Evolutionary conservation across 2,888 invertebrate species (phyloP), one percentile per base, ranked within the genome.

Genomic region (Therioaphis trifolii): DNA sequence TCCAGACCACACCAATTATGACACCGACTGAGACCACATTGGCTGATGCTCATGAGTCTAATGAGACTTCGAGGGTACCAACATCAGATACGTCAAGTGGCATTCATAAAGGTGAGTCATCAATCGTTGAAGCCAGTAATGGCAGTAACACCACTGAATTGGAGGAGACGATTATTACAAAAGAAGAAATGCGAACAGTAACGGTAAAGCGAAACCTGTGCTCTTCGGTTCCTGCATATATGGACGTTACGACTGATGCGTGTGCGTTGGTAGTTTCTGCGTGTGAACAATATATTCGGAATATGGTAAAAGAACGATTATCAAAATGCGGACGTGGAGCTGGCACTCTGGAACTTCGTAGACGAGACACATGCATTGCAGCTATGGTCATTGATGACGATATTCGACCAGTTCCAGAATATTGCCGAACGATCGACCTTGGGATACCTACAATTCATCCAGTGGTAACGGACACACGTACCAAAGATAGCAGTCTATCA

Each of bases 171-270:
- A 35, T 21, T 4, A 76, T 76, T 7, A 43, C 14, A 4, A 49
- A 68, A 43, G 52, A 69, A 40, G 40, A 68, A 0, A 7, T 40
- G 52, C 55, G 40, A 4, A 66, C 68, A 1, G 27, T 69, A 7
- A 78, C 68, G 5, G 52, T 78, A 12, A 78, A 52, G 0, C 52
- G 68, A 24, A 69, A 68, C 7, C 0, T 5, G 0, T 55, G 40
- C 7, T 18, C 68, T 24, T 18, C 55, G 0, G 27, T 55, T 9
- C 24, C 29, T 3, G 7, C 78, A 27, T 35, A 27, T 0, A 68
- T 69, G 68, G 78, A 78, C 7, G 78, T 78, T 0, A 68, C 68
- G 11, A 52, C 68, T 7, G 78, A 78, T 0, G 68, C 68, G 3
- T 78, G 78, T 12, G 14, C 24, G 4, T 18, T 78, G 7, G 78